A percentile compares a stretch with the other conserved stretches of the same genome.
phyloP scores from a whole-genome alignment of 2,113 vertebrate species.

The Hippocampus comes region DNA sequence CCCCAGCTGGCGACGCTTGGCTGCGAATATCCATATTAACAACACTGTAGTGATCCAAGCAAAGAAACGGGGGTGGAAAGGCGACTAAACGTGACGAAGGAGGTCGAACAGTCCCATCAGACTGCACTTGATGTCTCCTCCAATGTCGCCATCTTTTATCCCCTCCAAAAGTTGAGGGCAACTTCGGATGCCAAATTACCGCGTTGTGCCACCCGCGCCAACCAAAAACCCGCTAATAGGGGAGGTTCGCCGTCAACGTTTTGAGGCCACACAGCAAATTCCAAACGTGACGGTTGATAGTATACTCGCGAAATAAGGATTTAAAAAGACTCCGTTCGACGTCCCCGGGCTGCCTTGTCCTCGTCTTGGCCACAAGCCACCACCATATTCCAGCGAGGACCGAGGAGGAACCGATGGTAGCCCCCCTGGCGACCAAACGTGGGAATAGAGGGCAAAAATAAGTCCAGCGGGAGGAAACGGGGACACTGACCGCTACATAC shows the following conservation, averaged over 20 bases:
- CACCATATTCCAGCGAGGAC: conserved; percentile 60
- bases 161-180: conserved; percentile 2
- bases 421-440: conserved; percentile 26
- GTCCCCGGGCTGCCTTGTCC: conserved; percentile 20
- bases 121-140: conserved; percentile 20
- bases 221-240: background rate
- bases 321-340: conserved; percentile 20
- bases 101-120: background rate
- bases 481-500: background rate
- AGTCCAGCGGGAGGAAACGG: background rate
- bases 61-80: no score
- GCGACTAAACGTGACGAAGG: background rate
- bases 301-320: background rate
- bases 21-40: conserved; percentile 49
- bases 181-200: conserved; percentile 32
- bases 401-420: conserved; percentile 48
- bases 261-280: background rate
- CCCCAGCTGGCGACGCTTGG: conserved; percentile 13
- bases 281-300: background rate
- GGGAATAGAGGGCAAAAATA: background rate
- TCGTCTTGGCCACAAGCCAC: conserved; percentile 53
- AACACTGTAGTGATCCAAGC: conserved; percentile 5
- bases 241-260: background rate
- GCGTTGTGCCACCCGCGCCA: background rate
- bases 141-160: background rate